Conservation (phyloP, 2,888 invertebrate genomes). For the Gnatocerus cornutus region DNA sequence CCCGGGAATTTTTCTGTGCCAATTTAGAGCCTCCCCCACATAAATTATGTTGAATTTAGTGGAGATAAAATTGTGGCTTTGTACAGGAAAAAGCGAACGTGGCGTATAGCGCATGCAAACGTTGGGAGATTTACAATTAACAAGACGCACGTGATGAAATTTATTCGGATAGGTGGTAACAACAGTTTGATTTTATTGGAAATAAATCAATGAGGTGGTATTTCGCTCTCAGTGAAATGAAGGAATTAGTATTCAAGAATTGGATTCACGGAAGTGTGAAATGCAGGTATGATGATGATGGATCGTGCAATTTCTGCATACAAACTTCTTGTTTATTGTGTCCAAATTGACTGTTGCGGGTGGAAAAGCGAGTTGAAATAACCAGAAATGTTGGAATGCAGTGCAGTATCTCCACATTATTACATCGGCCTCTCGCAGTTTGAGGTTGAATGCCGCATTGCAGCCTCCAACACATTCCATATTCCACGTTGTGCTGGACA, state of each 20-base stretch:
- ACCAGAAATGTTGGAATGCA: slow-evolving; percentile 12
- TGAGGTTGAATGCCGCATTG: slow-evolving; percentile 17
- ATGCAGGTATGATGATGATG: too few species aligned
- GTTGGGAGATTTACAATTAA: slow-evolving; percentile 36
- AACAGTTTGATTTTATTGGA: too few species aligned
- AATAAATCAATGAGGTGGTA: too few species aligned
- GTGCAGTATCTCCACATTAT: slow-evolving; percentile 17
- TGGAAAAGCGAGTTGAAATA: not conserved
- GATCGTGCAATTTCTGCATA: too few species aligned
- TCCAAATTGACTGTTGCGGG: too few species aligned
- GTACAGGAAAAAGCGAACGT: slow-evolving; percentile 29
- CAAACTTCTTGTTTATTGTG: not conserved
- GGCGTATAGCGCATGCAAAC: slow-evolving; percentile 31
- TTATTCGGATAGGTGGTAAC: slow-evolving; percentile 6
- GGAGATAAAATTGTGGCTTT: slow-evolving; percentile 25
- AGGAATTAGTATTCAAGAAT: too few species aligned
- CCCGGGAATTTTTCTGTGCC: slow-evolving; percentile 13
- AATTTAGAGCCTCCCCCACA: slow-evolving; percentile 19
- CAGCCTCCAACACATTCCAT: slow-evolving; percentile 12
- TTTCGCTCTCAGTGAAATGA: too few species aligned
- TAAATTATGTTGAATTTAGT: slow-evolving; percentile 28
- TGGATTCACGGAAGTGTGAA: too few species aligned
- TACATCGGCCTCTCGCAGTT: slow-evolving; percentile 17
- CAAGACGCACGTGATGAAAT: slow-evolving; percentile 29
- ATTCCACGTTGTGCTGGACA: not conserved